A percentile compares a stretch with the other conserved stretches of the same genome.
phyloP scores from a whole-genome alignment of 2,113 vertebrate genomes.

The Ciconia maguari region DNA sequence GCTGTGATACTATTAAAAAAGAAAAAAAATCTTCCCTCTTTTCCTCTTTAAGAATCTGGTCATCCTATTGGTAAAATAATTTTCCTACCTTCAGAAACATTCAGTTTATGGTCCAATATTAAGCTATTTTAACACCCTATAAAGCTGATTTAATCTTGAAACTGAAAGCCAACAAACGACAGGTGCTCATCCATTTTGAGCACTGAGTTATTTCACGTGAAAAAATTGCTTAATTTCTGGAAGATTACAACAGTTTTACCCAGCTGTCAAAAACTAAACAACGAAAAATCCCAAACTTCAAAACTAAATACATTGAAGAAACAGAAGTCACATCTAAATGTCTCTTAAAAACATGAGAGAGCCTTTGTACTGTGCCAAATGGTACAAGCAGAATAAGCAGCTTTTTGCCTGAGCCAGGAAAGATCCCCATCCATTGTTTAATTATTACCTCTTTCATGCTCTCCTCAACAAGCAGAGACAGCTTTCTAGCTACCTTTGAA shows the following conservation, averaged over 20 bases:
- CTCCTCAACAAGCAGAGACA: background rate
- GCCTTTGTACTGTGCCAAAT: conserved; percentile 22
- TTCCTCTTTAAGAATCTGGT: background rate
- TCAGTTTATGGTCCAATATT: background rate
- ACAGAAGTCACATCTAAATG: background rate
- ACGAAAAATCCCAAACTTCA: background rate
- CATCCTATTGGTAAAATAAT: background rate
- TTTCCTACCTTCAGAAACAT: background rate
- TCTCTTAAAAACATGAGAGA: background rate
- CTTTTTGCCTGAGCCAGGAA: background rate
- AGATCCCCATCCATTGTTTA: background rate
- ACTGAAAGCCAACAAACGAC: background rate
- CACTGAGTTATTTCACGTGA: accelerated
- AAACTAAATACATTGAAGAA: background rate
- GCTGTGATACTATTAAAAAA: background rate
- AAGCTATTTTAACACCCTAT: background rate
- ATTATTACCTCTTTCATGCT: background rate
- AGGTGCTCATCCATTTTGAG: background rate
- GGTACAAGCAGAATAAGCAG: background rate
- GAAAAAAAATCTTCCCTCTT: background rate
- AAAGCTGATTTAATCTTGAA: background rate
- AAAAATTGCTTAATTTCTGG: background rate
- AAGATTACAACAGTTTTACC: background rate
- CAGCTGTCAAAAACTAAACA: background rate
- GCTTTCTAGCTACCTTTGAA: background rate